Conservation (phyloP, 2,888 invertebrate genomes). For the Desoria tigrina region DNA sequence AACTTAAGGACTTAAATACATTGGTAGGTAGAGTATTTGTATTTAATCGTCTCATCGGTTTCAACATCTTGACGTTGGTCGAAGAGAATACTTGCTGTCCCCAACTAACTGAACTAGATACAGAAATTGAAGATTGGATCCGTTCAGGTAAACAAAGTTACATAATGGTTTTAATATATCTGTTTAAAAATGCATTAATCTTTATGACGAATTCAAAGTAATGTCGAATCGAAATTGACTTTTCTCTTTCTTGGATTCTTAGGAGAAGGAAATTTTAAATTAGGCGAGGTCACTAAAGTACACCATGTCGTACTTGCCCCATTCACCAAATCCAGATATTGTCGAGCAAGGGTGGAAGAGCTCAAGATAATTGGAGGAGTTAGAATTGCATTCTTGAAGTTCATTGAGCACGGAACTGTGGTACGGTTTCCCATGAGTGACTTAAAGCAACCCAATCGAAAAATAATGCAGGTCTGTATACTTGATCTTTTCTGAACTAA, state of each 20-base stretch:
- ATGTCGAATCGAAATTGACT: too few relatives aligned
- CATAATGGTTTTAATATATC: too few relatives aligned
- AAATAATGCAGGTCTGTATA: background rate
- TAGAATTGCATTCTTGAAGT: background rate
- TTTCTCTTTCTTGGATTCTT: background rate
- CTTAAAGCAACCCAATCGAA: background rate
- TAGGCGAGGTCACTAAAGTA: background rate
- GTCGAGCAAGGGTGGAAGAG: background rate
- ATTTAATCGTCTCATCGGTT: background rate
- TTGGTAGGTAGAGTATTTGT: background rate
- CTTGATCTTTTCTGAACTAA: background rate
- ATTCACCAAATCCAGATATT: background rate
- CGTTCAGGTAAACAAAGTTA: too few relatives aligned
- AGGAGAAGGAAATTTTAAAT: background rate
- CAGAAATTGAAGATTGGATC: background rate
- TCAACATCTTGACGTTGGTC: background rate
- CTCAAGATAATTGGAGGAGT: background rate
- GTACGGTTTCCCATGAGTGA: background rate
- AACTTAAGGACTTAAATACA: background rate
- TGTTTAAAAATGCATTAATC: too few relatives aligned
- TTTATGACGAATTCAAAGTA: too few relatives aligned
- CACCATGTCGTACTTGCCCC: background rate
- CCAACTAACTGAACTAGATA: background rate
- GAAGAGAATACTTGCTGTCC: too few relatives aligned
- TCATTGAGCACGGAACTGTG: background rate